Evolutionary conservation across 2,797 vertebrate genomes (phyloP).

Genomic region (Phaenicophaeus curvirostris): DNA sequence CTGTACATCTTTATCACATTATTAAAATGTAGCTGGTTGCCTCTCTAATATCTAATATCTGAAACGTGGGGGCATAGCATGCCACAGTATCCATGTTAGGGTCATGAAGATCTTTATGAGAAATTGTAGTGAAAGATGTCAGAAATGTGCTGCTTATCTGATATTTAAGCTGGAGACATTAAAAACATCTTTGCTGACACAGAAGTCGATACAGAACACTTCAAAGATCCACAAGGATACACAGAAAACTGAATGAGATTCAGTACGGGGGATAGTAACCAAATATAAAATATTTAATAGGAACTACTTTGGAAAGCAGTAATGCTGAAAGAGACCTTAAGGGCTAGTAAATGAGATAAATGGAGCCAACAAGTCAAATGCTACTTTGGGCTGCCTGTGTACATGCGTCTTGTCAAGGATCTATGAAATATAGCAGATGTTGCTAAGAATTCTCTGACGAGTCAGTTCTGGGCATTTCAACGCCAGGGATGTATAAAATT

Average conservation of each 20-base stretch:
- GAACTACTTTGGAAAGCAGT: neutral
- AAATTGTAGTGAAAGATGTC: neutral
- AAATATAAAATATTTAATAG: conserved; percentile 35
- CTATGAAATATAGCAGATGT: neutral
- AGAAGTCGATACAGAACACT: neutral
- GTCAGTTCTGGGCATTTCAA: neutral
- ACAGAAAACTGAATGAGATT: neutral
- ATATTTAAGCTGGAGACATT: neutral
- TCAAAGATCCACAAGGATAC: neutral
- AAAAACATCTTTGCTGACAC: neutral
- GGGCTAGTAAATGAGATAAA: conserved; percentile 48
- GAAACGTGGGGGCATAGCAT: neutral
- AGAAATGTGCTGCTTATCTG: neutral
- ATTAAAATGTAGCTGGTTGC: neutral
- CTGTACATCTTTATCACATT: neutral
- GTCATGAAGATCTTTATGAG: neutral
- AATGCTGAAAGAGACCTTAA: conserved; percentile 20
- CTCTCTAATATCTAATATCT: neutral
- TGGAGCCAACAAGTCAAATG: conserved; percentile 10
- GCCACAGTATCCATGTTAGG: neutral
- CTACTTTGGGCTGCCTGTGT: neutral
- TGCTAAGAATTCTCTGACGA: neutral
- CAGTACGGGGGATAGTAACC: neutral
- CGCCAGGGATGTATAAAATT: neutral
- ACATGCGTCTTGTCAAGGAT: neutral